Evolutionary conservation across 2,113 vertebrate genomes (phyloP).

Genomic region (Acanthochromis polyacanthus): DNA sequence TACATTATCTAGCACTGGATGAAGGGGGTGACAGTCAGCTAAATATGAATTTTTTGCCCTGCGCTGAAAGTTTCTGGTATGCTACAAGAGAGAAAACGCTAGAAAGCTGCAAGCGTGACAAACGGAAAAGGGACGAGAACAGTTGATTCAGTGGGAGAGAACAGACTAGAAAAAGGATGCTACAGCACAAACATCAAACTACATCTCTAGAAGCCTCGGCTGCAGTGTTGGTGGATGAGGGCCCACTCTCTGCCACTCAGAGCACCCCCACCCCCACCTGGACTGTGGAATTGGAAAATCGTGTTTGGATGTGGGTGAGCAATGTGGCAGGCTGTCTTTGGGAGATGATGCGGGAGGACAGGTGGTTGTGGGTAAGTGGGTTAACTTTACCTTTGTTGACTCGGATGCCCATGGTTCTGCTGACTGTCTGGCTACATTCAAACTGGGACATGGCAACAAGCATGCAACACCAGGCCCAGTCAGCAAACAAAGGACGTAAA

Average conservation of each 20-base stretch:
- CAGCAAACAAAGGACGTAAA: slow-evolving; percentile 70
- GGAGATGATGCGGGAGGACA: slow-evolving; percentile 39
- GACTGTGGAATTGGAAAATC: slow-evolving; percentile 39
- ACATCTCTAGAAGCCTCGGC: slow-evolving; percentile 33
- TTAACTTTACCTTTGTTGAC: slow-evolving; percentile 84
- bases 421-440: slow-evolving; percentile 85
- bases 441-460: slow-evolving; percentile 83
- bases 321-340: slow-evolving; percentile 39
- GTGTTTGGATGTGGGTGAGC: slow-evolving; percentile 50
- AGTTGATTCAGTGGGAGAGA: slow-evolving; percentile 6
- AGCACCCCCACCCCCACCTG: slow-evolving; percentile 27
- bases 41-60: neutral
- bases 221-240: slow-evolving; percentile 34
- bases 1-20: neutral
- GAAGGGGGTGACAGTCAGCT: neutral
- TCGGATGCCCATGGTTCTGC: slow-evolving; percentile 80
- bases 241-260: slow-evolving; percentile 47
- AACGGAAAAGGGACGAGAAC: slow-evolving; percentile 24
- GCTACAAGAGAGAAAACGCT: slow-evolving; percentile 8
- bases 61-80: slow-evolving; percentile 4
- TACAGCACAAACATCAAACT: slow-evolving; percentile 42
- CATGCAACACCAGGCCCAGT: slow-evolving; percentile 79
- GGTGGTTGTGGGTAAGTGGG: slow-evolving; percentile 57
- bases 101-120: slow-evolving; percentile 25
- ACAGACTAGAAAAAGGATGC: slow-evolving; percentile 26